These are phyloP conservation scores for Pomatorhinus ruficollis DNA, from an alignment of 2,113 vertebrate genomes.

Conservation along the genomic window DNA sequence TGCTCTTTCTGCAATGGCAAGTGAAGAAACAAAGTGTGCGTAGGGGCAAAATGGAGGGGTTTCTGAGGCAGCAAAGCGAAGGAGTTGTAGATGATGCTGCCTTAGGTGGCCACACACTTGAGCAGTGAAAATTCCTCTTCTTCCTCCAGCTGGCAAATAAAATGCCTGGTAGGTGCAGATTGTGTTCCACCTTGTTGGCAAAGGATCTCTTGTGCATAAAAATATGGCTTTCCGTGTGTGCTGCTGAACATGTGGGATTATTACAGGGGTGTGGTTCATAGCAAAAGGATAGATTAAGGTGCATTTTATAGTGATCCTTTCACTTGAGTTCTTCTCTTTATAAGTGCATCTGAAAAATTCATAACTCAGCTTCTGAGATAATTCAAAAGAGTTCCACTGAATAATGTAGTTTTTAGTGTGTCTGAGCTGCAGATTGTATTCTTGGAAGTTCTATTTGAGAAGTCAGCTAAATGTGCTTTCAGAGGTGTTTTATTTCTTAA, in stretches of 20 bases:
- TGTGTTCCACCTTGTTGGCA: neutral
- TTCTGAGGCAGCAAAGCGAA: neutral
- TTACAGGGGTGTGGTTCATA: neutral
- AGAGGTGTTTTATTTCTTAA: neutral
- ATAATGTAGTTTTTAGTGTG: neutral
- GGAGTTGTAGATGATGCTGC: neutral
- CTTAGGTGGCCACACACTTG: neutral
- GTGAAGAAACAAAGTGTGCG: neutral
- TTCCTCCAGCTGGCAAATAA: neutral
- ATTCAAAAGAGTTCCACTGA: neutral
- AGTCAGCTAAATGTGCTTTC: neutral
- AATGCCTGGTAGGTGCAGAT: neutral
- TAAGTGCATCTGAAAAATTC: neutral
- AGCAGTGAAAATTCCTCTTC: neutral
- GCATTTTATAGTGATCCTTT: neutral
- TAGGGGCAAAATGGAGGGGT: neutral
- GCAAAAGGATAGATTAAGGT: neutral
- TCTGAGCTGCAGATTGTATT: neutral
- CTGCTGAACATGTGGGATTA: neutral
- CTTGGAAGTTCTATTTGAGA: constrained; percentile 3
- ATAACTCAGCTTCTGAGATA: neutral
- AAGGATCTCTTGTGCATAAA: neutral
- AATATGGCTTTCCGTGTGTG: neutral
- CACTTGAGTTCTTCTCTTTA: neutral
- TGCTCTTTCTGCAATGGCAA: neutral